phyloP scores from a whole-genome alignment of 2,113 vertebrate genomes.

The Tyto alba region DNA sequence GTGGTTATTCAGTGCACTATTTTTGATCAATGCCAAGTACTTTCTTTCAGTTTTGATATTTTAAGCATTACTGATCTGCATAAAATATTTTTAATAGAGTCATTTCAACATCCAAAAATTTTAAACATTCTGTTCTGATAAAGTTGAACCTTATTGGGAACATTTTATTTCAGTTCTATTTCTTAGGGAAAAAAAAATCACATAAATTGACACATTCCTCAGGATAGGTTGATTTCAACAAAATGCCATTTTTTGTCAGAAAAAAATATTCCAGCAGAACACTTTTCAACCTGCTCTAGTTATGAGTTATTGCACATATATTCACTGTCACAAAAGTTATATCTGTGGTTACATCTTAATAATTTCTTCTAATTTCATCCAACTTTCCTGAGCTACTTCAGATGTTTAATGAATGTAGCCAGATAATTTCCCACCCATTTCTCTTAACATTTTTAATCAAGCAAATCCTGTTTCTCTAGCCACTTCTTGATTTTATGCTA shows the following conservation, averaged over 20 bases:
- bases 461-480: not conserved
- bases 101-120: conserved; percentile 9
- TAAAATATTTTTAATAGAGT: conserved; percentile 49
- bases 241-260: conserved; percentile 1
- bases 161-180: not conserved
- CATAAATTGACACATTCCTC: conserved; percentile 13
- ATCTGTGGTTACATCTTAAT: not conserved
- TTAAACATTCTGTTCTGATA: conserved; percentile 46
- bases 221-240: conserved; percentile 19
- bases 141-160: conserved; percentile 26
- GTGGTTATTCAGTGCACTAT: not conserved
- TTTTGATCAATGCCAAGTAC: conserved; percentile 38
- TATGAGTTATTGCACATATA: not conserved
- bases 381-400: not conserved
- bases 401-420: not conserved
- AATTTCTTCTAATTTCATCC: conserved; percentile 26
- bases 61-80: conserved; percentile 33
- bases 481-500: not conserved
- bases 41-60: conserved; percentile 51
- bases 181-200: not conserved
- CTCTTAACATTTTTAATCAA: not conserved
- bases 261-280: conserved; percentile 12
- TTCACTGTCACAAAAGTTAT: not conserved
- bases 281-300: conserved; percentile 3
- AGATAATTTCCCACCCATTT: not conserved